These are phyloP conservation scores for Acrocyrtus sp. DNA, from an alignment of 2,888 invertebrate species.

Conservation along the genomic window DNA sequence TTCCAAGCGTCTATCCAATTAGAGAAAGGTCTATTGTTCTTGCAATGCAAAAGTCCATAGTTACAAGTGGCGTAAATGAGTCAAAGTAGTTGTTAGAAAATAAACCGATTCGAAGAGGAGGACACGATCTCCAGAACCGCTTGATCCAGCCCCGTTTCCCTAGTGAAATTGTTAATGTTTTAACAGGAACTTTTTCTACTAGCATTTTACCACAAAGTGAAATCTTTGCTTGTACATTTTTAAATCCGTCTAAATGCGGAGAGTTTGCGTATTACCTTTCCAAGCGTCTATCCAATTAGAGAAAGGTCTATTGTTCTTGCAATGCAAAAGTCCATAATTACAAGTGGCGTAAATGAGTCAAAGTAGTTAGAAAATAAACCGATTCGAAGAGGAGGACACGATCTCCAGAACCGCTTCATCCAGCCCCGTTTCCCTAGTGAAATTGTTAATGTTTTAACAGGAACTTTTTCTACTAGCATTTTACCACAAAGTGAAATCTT, in stretches of 20 bases:
- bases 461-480: too few relatives aligned
- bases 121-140: conserved; percentile 2
- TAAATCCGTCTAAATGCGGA: too few relatives aligned
- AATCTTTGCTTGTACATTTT: too few relatives aligned
- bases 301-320: neutral
- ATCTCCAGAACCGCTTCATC: neutral
- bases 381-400: neutral
- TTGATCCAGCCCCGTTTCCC: neutral
- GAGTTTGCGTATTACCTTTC: too few relatives aligned
- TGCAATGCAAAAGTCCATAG: conserved; percentile 2
- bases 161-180: too few relatives aligned
- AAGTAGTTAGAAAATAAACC: conserved; percentile 1
- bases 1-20: too few relatives aligned
- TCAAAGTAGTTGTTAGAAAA: conserved; percentile 4
- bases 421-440: neutral
- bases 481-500: too few relatives aligned
- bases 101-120: neutral
- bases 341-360: neutral
- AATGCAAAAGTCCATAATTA: conserved; percentile 9
- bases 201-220: too few relatives aligned
- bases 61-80: neutral
- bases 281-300: too few relatives aligned
- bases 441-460: too few relatives aligned
- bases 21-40: too few relatives aligned
- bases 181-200: too few relatives aligned